Conservation (phyloP, 2,888 invertebrate species). For the Biston stratarius region DNA sequence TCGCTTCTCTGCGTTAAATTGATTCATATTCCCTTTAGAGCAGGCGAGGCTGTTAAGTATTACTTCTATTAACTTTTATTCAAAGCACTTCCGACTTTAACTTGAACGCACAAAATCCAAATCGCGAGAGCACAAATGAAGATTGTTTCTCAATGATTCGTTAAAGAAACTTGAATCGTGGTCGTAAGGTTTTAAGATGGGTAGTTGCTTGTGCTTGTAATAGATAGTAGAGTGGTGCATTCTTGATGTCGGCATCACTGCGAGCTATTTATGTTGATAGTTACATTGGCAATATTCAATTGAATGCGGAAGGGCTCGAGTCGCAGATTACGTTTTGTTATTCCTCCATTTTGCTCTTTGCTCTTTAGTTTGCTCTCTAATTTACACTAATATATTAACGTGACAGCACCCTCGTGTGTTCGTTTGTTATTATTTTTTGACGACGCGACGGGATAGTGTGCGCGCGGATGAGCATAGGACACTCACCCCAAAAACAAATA, state of each 20-base stretch:
- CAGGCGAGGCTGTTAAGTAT: slow-evolving; percentile 47
- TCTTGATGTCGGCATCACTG: slow-evolving; percentile 48
- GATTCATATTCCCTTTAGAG: slow-evolving; percentile 63
- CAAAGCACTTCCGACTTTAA: slow-evolving; percentile 37
- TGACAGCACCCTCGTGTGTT: too few relatives aligned
- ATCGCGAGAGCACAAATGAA: slow-evolving; percentile 21
- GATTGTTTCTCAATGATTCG: slow-evolving; percentile 34
- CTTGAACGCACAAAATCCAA: slow-evolving; percentile 15
- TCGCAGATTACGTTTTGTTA: slow-evolving; percentile 14
- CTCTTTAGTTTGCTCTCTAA: too few relatives aligned
- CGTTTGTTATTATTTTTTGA: too few relatives aligned
- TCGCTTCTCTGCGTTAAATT: slow-evolving; percentile 57
- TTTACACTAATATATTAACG: neutral
- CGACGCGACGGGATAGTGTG: too few relatives aligned
- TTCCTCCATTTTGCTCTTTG: slow-evolving; percentile 14
- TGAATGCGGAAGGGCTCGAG: slow-evolving; percentile 32
- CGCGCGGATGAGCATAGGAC: too few relatives aligned
- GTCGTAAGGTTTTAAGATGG: neutral
- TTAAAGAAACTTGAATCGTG: slow-evolving; percentile 28
- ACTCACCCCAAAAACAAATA: too few relatives aligned
- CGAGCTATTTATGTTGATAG: slow-evolving; percentile 53
- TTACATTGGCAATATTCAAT: slow-evolving; percentile 50
- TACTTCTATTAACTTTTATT: slow-evolving; percentile 30
- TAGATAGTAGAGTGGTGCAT: slow-evolving; percentile 48
- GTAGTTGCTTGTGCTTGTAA: slow-evolving; percentile 1